phyloP scores from a whole-genome alignment of 2,888 invertebrate genomes.

The Drosophila meridionalis region DNA sequence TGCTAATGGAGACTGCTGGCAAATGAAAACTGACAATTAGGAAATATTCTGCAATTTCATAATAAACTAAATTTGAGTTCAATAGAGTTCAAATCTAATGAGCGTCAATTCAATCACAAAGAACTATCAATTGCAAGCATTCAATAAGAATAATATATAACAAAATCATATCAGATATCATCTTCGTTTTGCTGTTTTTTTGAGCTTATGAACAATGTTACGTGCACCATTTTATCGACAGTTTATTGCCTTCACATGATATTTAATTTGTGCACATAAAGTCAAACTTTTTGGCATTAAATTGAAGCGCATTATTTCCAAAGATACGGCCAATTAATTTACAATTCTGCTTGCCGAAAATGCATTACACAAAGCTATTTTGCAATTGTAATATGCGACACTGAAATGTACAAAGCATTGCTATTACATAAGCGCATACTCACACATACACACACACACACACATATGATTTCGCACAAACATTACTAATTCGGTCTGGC shows the following conservation, averaged over 20 bases:
- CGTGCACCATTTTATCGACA: neutral
- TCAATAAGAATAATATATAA: neutral
- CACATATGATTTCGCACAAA: too few species aligned
- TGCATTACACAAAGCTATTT: neutral
- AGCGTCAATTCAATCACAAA: neutral
- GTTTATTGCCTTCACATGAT: neutral
- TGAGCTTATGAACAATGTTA: neutral
- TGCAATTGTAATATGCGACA: neutral
- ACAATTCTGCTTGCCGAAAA: neutral
- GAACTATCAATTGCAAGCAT: neutral
- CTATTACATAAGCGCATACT: neutral
- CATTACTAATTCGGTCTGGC: neutral
- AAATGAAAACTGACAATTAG: neutral
- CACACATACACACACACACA: neutral
- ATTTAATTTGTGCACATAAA: neutral
- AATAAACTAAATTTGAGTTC: neutral
- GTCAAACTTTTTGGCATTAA: neutral
- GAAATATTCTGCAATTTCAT: neutral
- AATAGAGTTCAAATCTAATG: neutral
- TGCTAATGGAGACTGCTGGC: neutral
- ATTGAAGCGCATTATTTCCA: neutral
- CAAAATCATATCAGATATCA: neutral
- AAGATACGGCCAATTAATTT: neutral
- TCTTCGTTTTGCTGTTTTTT: neutral
- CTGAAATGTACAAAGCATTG: neutral